Conservation (phyloP, 2,888 invertebrate genomes). For the Cerastis rubricosa region DNA sequence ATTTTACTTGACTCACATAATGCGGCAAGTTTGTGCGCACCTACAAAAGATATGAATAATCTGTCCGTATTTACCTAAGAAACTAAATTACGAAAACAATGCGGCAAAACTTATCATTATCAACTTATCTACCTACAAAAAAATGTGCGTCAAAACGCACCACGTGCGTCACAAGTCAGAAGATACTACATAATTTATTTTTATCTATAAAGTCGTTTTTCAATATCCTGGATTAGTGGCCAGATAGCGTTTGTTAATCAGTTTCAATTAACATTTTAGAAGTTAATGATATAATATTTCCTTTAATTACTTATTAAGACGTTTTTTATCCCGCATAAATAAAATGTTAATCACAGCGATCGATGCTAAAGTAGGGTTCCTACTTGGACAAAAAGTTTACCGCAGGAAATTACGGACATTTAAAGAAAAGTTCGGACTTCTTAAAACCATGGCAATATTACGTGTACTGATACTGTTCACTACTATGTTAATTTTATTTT, state of each 20-base stretch:
- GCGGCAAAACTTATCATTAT: conserved; percentile 74
- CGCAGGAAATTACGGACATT: no score
- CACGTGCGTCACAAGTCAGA: conserved; percentile 76
- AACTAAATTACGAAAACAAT: conserved; percentile 69
- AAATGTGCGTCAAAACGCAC: conserved; percentile 78
- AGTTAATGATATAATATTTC: conserved; percentile 1
- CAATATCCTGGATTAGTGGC: conserved; percentile 64
- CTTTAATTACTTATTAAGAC: no score
- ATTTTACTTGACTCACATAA: conserved; percentile 47
- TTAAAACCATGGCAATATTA: neutral
- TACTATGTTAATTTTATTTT: neutral
- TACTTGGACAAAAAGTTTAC: neutral
- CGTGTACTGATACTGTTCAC: neutral
- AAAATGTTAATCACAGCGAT: neutral
- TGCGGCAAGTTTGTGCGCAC: conserved; percentile 56
- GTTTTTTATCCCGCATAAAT: no score
- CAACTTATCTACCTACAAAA: conserved; percentile 65
- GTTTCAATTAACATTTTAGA: conserved; percentile 35
- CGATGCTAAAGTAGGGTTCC: neutral
- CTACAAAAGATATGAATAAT: conserved; percentile 59
- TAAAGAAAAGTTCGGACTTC: neutral
- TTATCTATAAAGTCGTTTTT: conserved; percentile 68
- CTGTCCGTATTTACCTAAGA: conserved; percentile 61
- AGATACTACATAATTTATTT: conserved; percentile 64
- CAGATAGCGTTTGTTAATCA: conserved; percentile 42